Evolutionary conservation across 2,113 vertebrate genomes (phyloP).

Genomic region (Pedionomus torquatus): DNA sequence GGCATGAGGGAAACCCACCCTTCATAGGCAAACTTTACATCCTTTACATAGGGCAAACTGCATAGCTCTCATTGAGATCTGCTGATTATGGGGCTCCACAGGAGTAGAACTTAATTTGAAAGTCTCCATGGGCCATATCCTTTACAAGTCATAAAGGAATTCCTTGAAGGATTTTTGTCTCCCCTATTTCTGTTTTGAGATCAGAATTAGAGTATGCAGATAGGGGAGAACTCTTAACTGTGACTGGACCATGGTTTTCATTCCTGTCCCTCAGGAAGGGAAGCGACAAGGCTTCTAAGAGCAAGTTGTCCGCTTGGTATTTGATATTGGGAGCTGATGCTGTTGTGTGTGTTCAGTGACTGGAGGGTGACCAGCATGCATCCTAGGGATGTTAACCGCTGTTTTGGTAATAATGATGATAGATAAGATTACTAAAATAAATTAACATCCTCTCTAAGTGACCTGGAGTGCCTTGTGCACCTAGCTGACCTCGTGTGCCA

Average conservation of each 20-base stretch:
- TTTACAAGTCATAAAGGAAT: not conserved
- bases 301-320: not conserved
- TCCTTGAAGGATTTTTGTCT: not conserved
- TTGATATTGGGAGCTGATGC: not conserved
- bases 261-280: not conserved
- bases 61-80: not conserved
- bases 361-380: not conserved
- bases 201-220: not conserved
- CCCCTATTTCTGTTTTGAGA: not conserved
- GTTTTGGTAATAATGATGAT: not conserved
- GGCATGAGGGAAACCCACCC: not conserved
- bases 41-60: accelerated
- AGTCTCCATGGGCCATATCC: not conserved
- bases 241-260: not conserved
- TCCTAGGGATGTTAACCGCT: not conserved
- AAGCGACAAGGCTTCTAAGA: not conserved
- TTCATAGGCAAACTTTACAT: no score
- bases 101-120: not conserved
- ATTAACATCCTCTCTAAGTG: not conserved
- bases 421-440: not conserved
- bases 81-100: not conserved
- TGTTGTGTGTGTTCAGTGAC: not conserved
- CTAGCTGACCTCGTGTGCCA: not conserved
- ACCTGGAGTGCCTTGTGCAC: not conserved
- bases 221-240: not conserved